Conservation (phyloP, 2,888 invertebrate species). For the Tiliacea aurago region DNA sequence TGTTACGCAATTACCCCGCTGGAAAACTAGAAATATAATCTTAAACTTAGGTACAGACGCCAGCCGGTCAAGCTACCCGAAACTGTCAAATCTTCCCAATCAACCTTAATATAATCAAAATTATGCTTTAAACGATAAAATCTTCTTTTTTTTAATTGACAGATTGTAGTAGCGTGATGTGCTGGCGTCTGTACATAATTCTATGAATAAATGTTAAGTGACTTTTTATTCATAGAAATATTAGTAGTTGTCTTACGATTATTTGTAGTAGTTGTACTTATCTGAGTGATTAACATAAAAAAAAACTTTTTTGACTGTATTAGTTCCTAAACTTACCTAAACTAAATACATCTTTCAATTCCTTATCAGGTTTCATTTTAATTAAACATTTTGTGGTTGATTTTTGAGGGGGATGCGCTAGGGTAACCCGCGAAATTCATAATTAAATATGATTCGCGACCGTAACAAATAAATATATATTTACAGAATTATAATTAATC, state of each 20-base stretch:
- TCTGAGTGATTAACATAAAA: constrained; percentile 10
- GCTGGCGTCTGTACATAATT: too few species aligned
- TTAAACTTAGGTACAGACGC: too few species aligned
- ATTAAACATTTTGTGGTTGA: constrained; percentile 51
- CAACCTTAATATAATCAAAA: too few species aligned
- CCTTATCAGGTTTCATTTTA: constrained; percentile 23
- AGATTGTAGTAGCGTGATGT: too few species aligned
- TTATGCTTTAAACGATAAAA: too few species aligned
- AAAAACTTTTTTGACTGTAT: background rate
- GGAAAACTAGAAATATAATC: background rate
- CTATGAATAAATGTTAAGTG: background rate
- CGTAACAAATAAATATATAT: too few species aligned
- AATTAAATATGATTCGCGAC: too few species aligned
- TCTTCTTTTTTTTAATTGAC: too few species aligned
- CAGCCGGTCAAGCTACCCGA: too few species aligned
- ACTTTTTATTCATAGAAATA: background rate
- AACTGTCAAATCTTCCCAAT: too few species aligned
- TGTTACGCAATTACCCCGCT: too few species aligned
- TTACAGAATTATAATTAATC: too few species aligned
- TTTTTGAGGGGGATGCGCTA: background rate
- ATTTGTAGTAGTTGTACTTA: background rate
- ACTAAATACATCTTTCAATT: constrained; percentile 5
- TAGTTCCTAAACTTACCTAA: background rate
- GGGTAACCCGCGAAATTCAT: background rate
- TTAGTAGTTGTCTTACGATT: background rate